phyloP scores from a whole-genome alignment of 1,140 invertebrate genomes.

The Psilanteris sp. region DNA sequence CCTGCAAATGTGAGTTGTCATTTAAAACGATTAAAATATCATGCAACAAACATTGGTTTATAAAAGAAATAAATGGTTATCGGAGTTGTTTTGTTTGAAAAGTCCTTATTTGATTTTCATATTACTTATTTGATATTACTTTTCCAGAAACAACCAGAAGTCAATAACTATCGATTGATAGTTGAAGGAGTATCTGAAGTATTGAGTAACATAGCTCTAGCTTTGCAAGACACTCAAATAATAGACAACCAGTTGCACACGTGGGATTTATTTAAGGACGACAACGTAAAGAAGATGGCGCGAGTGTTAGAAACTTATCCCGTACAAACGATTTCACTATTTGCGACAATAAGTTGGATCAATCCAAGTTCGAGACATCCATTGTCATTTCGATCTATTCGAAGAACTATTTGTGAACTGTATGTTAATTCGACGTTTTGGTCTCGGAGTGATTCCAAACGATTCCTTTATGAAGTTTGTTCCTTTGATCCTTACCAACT shows the following conservation, averaged over 20 bases:
- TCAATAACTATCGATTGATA: constrained; percentile 58
- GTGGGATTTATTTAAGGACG: constrained; percentile 70
- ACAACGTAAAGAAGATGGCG: constrained; percentile 66
- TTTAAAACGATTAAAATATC: constrained; percentile 1
- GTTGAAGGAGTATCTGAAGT: constrained; percentile 67
- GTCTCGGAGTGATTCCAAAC: constrained; percentile 54
- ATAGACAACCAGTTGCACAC: constrained; percentile 56
- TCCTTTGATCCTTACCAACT: constrained; percentile 72
- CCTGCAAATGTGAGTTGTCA: constrained; percentile 25
- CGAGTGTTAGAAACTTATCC: constrained; percentile 70
- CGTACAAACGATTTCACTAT: constrained; percentile 68
- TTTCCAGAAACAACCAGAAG: too few species aligned
- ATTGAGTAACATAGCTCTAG: constrained; percentile 63
- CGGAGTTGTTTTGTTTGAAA: too few species aligned
- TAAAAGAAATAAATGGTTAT: too few species aligned
- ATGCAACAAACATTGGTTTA: too few species aligned
- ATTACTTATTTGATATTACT: too few species aligned
- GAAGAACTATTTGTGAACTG: constrained; percentile 64
- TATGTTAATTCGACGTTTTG: constrained; percentile 67
- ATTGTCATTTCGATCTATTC: constrained; percentile 57
- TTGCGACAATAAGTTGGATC: constrained; percentile 61
- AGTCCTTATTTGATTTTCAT: too few species aligned
- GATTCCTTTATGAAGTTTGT: constrained; percentile 70
- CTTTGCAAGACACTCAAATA: constrained; percentile 53
- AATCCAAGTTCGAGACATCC: constrained; percentile 29